Conservation (phyloP, 2,797 vertebrate genomes). For the Synaphobranchus kaupii region DNA sequence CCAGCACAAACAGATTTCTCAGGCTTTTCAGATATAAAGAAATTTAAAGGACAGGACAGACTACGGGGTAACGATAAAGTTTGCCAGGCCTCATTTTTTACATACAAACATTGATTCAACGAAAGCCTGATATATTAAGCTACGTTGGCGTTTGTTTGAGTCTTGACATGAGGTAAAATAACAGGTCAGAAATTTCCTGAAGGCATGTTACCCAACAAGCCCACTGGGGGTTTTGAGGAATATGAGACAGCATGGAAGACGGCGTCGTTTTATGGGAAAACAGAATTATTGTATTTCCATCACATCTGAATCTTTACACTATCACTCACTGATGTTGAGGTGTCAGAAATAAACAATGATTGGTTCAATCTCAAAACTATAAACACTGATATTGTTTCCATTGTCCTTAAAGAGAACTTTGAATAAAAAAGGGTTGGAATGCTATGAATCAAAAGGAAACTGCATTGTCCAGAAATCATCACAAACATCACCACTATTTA, state of each 20-base stretch:
- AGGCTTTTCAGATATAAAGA: neutral
- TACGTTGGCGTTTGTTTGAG: neutral
- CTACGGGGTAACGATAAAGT: neutral
- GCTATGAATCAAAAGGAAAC: too few species aligned
- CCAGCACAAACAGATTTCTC: neutral
- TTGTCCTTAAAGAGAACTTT: neutral
- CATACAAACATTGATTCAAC: neutral
- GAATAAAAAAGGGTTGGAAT: neutral
- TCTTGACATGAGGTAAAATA: neutral
- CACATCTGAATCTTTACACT: neutral
- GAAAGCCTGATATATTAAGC: neutral
- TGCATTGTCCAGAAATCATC: too few species aligned
- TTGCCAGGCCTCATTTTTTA: neutral
- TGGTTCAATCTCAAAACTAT: neutral
- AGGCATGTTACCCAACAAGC: neutral
- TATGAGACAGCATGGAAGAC: neutral
- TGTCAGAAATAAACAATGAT: neutral
- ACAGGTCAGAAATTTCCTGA: neutral
- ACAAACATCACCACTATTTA: too few species aligned
- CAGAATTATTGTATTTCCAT: neutral
- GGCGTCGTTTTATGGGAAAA: neutral
- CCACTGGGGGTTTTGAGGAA: neutral
- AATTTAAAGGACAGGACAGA: constrained; percentile 1
- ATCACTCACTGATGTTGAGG: neutral
- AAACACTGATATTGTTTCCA: neutral